Conservation (phyloP, 2,797 vertebrate species). For the Lagodon rhomboides region DNA sequence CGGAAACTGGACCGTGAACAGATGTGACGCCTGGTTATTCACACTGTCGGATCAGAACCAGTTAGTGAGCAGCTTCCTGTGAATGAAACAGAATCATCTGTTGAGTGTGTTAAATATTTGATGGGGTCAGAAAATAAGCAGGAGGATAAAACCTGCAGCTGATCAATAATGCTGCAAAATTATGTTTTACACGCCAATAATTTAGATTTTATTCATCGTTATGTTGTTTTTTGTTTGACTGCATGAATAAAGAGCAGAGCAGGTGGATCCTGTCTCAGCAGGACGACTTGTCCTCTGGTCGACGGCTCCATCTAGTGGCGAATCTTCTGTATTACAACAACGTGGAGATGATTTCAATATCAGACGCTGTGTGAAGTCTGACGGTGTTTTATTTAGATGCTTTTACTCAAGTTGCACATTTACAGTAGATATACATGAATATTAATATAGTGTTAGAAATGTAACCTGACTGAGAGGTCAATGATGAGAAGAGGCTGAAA, state of each 20-base stretch:
- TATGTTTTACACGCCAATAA: no score
- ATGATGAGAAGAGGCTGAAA: no score
- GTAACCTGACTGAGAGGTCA: no score
- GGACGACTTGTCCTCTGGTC: not conserved
- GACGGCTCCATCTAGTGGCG: constrained; percentile 44
- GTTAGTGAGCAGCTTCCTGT: not conserved
- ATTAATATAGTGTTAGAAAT: no score
- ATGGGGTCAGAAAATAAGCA: not conserved
- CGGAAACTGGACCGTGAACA: not conserved
- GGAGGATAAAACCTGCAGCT: not conserved
- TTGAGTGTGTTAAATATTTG: not conserved
- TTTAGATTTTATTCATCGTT: no score
- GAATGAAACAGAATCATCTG: not conserved
- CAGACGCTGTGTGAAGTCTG: no score
- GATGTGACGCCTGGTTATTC: constrained; percentile 8
- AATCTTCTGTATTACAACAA: constrained; percentile 5
- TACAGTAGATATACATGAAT: not conserved
- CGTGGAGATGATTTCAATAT: not conserved
- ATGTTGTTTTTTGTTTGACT: not conserved
- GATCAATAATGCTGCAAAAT: no score
- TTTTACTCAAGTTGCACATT: not conserved
- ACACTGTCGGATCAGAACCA: not conserved
- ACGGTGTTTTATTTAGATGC: no score
- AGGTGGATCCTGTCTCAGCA: not conserved
- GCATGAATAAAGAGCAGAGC: not conserved